phyloP scores from a whole-genome alignment of 2,797 vertebrate species.

The Acipenser transmontanus region DNA sequence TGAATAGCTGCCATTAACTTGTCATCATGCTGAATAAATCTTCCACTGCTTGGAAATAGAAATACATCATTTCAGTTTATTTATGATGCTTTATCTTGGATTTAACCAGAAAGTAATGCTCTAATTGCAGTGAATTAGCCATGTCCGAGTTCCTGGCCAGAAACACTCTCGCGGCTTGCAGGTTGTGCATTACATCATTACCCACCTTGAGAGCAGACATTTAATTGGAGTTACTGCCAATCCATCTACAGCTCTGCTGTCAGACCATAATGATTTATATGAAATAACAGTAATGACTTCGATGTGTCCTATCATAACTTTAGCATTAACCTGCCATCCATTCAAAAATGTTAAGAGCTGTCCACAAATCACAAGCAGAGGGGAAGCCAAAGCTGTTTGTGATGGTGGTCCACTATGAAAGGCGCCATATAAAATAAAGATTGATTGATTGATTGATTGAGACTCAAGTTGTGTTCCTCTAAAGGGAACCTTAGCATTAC shows the following conservation, averaged over 20 bases:
- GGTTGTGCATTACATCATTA: constrained; percentile 34
- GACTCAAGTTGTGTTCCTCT: too few relatives aligned
- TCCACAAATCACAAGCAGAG: too few relatives aligned
- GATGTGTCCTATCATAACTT: constrained; percentile 29
- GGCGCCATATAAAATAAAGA: constrained; percentile 3
- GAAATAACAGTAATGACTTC: constrained; percentile 32
- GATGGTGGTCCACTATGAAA: too few relatives aligned
- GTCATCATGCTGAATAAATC: constrained; percentile 28
- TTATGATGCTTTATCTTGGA: constrained; percentile 30
- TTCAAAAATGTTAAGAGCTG: background rate
- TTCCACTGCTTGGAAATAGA: constrained; percentile 21
- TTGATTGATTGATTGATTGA: background rate
- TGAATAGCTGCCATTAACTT: constrained; percentile 29
- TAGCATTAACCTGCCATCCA: constrained; percentile 25
- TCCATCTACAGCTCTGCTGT: constrained; percentile 16
- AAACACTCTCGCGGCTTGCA: constrained; percentile 29
- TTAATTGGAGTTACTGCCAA: constrained; percentile 23
- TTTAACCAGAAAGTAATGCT: constrained; percentile 37
- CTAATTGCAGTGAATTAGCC: constrained; percentile 53
- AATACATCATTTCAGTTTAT: constrained; percentile 28
- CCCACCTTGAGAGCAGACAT: constrained; percentile 14
- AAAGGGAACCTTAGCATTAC: too few relatives aligned
- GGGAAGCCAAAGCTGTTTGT: too few relatives aligned
- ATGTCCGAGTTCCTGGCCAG: constrained; percentile 31
- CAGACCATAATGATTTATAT: constrained; percentile 18